Conservation (phyloP, 2,888 invertebrate species). For the Eurytoma californica region DNA sequence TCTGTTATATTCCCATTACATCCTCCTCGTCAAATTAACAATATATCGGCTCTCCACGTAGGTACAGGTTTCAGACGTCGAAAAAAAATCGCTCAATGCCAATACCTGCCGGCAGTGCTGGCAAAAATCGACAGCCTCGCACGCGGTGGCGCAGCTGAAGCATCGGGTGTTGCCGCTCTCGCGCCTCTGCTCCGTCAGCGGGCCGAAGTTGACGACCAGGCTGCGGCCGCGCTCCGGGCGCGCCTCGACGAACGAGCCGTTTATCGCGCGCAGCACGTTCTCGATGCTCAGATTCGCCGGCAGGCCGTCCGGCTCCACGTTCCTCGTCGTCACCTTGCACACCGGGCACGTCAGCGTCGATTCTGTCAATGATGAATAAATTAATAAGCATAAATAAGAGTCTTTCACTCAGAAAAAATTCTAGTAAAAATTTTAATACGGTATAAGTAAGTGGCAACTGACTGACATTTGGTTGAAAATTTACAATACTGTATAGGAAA, state of each 20-base stretch:
- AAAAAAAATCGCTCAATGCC: too few relatives aligned
- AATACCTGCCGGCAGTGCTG: conserved; percentile 80
- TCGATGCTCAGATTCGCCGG: conserved; percentile 84
- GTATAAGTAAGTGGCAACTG: too few relatives aligned
- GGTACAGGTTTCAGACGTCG: too few relatives aligned
- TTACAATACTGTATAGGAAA: too few relatives aligned
- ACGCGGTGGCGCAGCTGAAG: conserved; percentile 71
- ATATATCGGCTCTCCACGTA: too few relatives aligned
- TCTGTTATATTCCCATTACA: too few relatives aligned
- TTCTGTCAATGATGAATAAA: neutral
- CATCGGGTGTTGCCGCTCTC: conserved; percentile 62
- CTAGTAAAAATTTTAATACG: too few relatives aligned
- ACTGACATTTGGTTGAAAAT: too few relatives aligned
- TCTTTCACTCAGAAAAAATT: too few relatives aligned
- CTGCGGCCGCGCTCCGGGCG: conserved; percentile 38
- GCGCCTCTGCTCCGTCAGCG: conserved; percentile 36
- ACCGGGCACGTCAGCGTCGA: conserved; percentile 77
- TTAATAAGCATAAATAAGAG: neutral
- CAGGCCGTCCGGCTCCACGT: conserved; percentile 76
- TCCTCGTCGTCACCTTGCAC: conserved; percentile 77
- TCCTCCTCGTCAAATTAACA: neutral
- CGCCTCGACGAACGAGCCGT: conserved; percentile 58
- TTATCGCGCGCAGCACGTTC: conserved; percentile 78
- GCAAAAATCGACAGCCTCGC: conserved; percentile 73
- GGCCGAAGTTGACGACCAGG: conserved; percentile 59